Base-by-base conservation (phyloP, 2,888 invertebrate species). In the Catocala fraxini region DNA sequence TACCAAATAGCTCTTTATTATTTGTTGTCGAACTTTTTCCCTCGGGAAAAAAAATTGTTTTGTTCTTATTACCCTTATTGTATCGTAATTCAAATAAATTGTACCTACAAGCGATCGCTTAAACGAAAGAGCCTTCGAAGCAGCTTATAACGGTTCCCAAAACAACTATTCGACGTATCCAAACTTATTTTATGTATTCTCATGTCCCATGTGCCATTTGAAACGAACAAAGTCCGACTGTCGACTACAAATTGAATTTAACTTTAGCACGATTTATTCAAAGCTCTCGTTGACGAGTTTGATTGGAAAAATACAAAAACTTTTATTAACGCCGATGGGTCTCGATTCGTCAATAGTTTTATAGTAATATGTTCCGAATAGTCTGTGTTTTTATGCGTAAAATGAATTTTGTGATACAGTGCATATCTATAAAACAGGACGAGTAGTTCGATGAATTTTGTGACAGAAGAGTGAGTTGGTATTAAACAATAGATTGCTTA, bases 221-320 rank as follows among this genome's bases (percentile, higher is more conserved):
- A 46, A 64, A 35, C 47, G 48, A 56, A 60, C 52, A 60, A 59
- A 63, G 46, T 62, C 52, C 53, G 47, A 47, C 35, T 48, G 51
- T 51, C 61, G 56, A 59, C 13, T 63, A 56, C 58, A 63, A 77
- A 76, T 76, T 67, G 75, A 76, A 74, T 77, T 72, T 63, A 64
- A 77, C 60, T 76, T 74, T 64, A 54, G 33, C 52, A 9, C 64
- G 62, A 67, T 66, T 65, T 65, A 70, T 77, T 65, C 68, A 65
- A 69, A 70, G 56, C 48, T 45, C 34, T 12, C 49, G 42, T 53
- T 61, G 71, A 59, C 66, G 56, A 49, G 60, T 65, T 68, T 68
- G 65, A 74, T 72, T 63, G 70, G 11, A 70, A 72, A 71, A 68
- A 64, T 49, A 59, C 54, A 58, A 68, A 66, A 39, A 71, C 25